Conservation (phyloP, 2,797 vertebrate genomes). For the Ceryle rudis region DNA sequence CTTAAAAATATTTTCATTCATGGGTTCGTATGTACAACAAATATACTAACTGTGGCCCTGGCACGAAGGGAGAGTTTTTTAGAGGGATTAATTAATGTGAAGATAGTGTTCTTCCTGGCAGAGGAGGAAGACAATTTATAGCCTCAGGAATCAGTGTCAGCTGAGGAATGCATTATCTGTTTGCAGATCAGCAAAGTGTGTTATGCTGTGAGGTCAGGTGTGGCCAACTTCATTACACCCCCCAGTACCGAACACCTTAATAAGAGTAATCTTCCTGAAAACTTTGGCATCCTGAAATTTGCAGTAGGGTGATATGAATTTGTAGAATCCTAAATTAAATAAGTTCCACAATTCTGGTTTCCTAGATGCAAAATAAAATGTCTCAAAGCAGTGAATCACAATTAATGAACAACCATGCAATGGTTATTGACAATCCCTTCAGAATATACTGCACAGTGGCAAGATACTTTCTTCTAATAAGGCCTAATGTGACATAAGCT, state of each 20-base stretch:
- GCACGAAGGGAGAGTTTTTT: neutral
- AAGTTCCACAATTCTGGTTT: constrained; percentile 15
- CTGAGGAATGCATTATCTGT: neutral
- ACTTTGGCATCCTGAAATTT: constrained; percentile 1
- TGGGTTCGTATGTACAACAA: accelerated
- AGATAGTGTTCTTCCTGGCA: accelerated
- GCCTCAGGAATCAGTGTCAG: neutral
- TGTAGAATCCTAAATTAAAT: neutral
- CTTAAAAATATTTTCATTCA: neutral
- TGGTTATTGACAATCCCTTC: constrained; percentile 30
- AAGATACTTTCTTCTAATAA: constrained; percentile 46
- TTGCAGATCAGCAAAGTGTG: neutral
- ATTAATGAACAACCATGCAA: neutral
- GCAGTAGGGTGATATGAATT: neutral
- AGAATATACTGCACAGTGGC: neutral
- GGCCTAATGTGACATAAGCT: constrained; percentile 1
- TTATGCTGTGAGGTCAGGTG: neutral
- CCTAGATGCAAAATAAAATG: constrained; percentile 20
- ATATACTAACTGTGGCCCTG: neutral
- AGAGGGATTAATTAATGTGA: constrained; percentile 7
- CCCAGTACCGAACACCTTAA: neutral
- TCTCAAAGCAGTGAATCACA: constrained; percentile 43
- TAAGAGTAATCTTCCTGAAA: constrained; percentile 7
- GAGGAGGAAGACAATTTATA: neutral
- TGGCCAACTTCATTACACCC: neutral